Evolutionary conservation across 2,113 vertebrate genomes (phyloP).

Genomic region (Callipepla californica): DNA sequence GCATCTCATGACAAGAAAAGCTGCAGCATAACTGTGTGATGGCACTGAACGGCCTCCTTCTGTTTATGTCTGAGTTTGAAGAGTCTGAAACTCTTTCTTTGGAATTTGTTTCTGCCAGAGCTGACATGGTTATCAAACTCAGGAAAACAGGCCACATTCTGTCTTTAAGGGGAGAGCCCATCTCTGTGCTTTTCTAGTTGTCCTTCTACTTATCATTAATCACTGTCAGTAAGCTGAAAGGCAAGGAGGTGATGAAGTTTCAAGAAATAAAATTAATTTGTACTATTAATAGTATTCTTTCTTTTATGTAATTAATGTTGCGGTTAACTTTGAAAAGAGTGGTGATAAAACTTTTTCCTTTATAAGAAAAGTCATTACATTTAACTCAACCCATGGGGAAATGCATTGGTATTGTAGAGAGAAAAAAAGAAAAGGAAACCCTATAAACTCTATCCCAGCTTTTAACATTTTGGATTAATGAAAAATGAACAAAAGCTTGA

Average conservation of each 20-base stretch:
- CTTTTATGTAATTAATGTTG: neutral
- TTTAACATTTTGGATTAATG: constrained; percentile 9
- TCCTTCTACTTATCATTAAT: neutral
- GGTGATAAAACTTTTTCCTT: neutral
- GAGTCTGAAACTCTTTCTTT: neutral
- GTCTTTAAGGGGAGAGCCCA: accelerated
- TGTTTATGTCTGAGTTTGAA: neutral
- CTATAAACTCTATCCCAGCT: neutral
- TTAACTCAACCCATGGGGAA: neutral
- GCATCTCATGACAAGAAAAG: neutral
- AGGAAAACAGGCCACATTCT: neutral
- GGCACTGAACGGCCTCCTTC: neutral
- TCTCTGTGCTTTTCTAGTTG: neutral
- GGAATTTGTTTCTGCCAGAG: neutral
- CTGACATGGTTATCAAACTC: neutral
- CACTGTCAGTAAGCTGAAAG: neutral
- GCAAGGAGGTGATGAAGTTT: neutral
- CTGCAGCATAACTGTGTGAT: neutral
- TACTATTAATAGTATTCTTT: neutral
- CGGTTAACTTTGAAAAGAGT: neutral
- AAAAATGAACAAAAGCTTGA: constrained; percentile 34
- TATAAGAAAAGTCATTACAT: neutral
- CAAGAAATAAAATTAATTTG: neutral
- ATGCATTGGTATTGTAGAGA: neutral
- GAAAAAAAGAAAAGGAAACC: neutral